Evolutionary conservation across 2,797 vertebrate genomes (phyloP), one percentile per base, ranked within the genome.

Genomic region (Meda fulgida): DNA sequence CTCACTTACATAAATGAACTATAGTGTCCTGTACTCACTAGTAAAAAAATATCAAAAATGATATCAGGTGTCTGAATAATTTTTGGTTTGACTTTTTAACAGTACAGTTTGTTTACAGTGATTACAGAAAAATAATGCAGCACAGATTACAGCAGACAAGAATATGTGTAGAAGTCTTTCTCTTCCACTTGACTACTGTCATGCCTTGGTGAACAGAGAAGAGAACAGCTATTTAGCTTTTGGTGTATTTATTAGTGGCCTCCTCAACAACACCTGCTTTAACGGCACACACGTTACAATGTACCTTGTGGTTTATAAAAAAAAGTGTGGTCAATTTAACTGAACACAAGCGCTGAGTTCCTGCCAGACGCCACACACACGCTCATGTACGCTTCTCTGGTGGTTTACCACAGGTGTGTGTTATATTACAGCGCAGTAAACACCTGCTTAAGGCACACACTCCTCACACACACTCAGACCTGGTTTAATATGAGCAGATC

Each of bases 321-420:
- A 19, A 5, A 48, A 19, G 48, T 34, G 46, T 36, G 46, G 48
- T 75, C 18, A 53, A 23, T 23, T 75, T 53, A 75, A 53, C 72
- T 23, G 29, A 75, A 65, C 29, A 26, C 29, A 7, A 65, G 29
- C 60, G 3, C 2, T 75, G 18, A 40, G 51, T 75, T 51, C 29
- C 72, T 75, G 72, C 48, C 84, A 87, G 89, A 91, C 80, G 85
- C 88, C 85, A 88, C 88, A 87, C 89, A 86, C 77, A 85, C 81
- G 14, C 78, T 81, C 88, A 90, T 89, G 89, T 88, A 85, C 75
- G 85, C 78, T 89, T 89, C 88, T 84, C 73, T 88, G 91, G 93
- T 51, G 93, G 94, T 91, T 94, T 89, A 92, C 93, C 93, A 88
- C 92, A 94, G 88, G 89, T 77, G 18, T 92, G 93, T 92, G 93